Evolutionary conservation across 2,797 vertebrate genomes (phyloP).

Genomic region (Malacoraja senta): DNA sequence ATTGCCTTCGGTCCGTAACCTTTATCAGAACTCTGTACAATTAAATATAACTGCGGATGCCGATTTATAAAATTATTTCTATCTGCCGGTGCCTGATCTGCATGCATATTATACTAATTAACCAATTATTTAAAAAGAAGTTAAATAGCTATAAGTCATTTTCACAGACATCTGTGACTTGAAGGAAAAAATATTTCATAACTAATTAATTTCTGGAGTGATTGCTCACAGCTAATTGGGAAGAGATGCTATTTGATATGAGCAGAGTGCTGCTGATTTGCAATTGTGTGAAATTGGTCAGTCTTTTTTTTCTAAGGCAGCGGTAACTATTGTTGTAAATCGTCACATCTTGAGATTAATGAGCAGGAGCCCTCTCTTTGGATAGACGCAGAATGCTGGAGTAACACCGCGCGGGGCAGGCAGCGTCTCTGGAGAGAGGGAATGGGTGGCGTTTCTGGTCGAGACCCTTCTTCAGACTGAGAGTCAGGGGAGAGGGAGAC

Average conservation of each 20-base stretch:
- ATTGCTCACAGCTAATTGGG: not conserved
- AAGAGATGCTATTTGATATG: not conserved
- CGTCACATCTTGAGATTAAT: not conserved
- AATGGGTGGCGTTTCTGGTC: no score
- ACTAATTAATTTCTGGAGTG: slow-evolving; percentile 19
- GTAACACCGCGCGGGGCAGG: no score
- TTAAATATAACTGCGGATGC: slow-evolving; percentile 21
- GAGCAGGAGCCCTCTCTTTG: not conserved
- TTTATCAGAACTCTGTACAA: not conserved
- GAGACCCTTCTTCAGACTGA: no score
- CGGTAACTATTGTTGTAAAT: not conserved
- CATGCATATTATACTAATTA: slow-evolving; percentile 19
- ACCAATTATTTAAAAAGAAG: slow-evolving; percentile 10
- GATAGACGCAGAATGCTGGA: no score
- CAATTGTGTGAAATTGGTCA: not conserved
- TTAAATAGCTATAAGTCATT: slow-evolving; percentile 33
- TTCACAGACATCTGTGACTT: slow-evolving; percentile 3
- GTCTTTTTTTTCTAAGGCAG: not conserved
- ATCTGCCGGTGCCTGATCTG: not conserved
- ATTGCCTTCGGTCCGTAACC: not conserved
- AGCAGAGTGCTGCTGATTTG: not conserved
- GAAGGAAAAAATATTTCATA: slow-evolving; percentile 24
- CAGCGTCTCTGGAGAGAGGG: no score
- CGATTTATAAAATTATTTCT: not conserved
- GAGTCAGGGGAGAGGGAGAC: no score